These are phyloP conservation scores for Lycodopsis pacificus DNA, from an alignment of 2,797 vertebrate genomes.

Conservation along the genomic window DNA sequence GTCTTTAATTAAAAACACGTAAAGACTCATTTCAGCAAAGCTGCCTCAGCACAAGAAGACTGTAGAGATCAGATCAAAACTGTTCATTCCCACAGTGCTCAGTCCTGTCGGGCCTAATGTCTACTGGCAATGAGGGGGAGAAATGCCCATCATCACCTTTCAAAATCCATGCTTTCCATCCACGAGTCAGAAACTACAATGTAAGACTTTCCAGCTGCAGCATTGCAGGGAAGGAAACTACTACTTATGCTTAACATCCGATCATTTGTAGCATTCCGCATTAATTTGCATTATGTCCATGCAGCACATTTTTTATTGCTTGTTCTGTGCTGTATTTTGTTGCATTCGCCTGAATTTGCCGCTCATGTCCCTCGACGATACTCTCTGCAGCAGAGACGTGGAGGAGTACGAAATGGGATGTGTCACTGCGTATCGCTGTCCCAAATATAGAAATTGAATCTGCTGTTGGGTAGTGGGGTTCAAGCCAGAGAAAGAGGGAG, in stretches of 20 bases:
- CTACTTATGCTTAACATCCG: not conserved
- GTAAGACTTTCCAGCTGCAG: not conserved
- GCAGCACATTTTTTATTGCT: not conserved
- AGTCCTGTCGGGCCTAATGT: not conserved
- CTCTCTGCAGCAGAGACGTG: not conserved
- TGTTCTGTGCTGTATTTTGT: not conserved
- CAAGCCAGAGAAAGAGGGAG: not conserved
- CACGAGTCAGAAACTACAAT: not conserved
- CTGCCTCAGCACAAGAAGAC: not conserved
- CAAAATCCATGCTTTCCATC: not conserved
- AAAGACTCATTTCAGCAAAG: not conserved
- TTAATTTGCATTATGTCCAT: not conserved
- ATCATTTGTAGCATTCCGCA: not conserved
- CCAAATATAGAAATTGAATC: conserved; percentile 44
- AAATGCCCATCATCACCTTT: too few species aligned
- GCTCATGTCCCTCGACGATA: not conserved
- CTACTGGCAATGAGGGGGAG: not conserved
- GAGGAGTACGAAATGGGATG: conserved; percentile 1
- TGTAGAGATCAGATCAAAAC: not conserved
- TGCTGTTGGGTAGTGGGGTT: conserved; percentile 33
- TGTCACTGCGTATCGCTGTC: conserved; percentile 18
- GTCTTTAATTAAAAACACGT: not conserved
- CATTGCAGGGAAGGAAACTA: not conserved
- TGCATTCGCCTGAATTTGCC: conserved; percentile 3
- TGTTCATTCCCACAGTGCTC: not conserved